phyloP scores from a whole-genome alignment of 1,140 invertebrate species.

The Brachionus koreanus region DNA sequence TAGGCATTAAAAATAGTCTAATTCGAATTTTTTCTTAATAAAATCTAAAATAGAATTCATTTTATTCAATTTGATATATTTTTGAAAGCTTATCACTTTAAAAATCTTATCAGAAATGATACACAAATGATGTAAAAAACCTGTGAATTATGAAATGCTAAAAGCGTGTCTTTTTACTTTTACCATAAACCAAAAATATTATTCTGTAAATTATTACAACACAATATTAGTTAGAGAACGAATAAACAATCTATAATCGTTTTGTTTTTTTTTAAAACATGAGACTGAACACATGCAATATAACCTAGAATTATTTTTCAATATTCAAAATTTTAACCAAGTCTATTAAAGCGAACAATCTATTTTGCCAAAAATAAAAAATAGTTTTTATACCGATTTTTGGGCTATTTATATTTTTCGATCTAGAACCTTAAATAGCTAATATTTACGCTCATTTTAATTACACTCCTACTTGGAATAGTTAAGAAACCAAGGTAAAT shows the following conservation, averaged over 20 bases:
- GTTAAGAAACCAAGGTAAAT: neutral
- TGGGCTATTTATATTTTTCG: neutral
- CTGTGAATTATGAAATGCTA: neutral
- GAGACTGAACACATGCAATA: neutral
- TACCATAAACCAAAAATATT: neutral
- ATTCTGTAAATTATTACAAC: neutral
- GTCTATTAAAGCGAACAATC: too few relatives aligned
- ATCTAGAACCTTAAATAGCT: neutral
- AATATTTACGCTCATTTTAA: neutral
- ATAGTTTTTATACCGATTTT: neutral
- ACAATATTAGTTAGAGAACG: neutral
- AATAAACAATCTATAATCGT: neutral
- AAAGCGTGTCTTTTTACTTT: neutral
- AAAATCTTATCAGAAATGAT: neutral
- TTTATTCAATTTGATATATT: neutral
- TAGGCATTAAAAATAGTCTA: conserved; percentile 4
- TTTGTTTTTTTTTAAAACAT: neutral
- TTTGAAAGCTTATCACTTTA: neutral
- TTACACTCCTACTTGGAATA: neutral
- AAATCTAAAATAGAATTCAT: neutral
- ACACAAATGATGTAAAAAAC: neutral
- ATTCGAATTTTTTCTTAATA: neutral
- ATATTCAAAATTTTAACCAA: too few relatives aligned
- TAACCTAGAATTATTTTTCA: neutral
- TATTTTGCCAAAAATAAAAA: too few relatives aligned